A percentile compares a stretch with the other conserved stretches of the same genome.
Conservation (phyloP, 2,797 vertebrate species). For the Triplophysa yarkandensis region DNA sequence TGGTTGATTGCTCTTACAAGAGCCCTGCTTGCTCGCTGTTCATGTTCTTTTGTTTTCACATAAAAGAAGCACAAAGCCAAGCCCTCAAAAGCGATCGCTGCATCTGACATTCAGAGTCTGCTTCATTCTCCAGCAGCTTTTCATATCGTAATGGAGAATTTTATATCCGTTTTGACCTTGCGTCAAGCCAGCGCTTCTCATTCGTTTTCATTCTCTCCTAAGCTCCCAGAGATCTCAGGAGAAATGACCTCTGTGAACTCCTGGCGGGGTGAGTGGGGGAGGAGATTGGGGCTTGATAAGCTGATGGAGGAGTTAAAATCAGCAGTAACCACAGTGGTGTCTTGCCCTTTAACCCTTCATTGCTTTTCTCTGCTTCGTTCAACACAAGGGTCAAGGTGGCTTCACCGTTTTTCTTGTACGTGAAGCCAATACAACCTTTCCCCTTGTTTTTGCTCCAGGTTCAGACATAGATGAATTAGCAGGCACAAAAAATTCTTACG, state of each 20-base stretch:
- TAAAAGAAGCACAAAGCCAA: slow-evolving; percentile 30
- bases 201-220: slow-evolving; percentile 50
- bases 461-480: slow-evolving; percentile 23
- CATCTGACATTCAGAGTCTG: slow-evolving; percentile 26
- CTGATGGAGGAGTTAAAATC: slow-evolving; percentile 39
- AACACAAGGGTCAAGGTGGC: slow-evolving; percentile 48
- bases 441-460: background rate
- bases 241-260: slow-evolving; percentile 51
- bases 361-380: slow-evolving; percentile 47
- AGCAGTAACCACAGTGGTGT: slow-evolving; percentile 31
- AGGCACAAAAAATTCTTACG: slow-evolving; percentile 25
- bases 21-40: slow-evolving; percentile 3
- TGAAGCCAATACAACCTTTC: slow-evolving; percentile 9
- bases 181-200: slow-evolving; percentile 43
- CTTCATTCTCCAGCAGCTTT: slow-evolving; percentile 48
- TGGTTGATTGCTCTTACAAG: slow-evolving; percentile 22
- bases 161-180: slow-evolving; percentile 54
- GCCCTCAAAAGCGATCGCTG: background rate
- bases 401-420: slow-evolving; percentile 9
- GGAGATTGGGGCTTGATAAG: slow-evolving; percentile 38
- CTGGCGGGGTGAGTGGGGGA: slow-evolving; percentile 19
- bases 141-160: slow-evolving; percentile 55
- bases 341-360: slow-evolving; percentile 37
- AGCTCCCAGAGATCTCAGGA: slow-evolving; percentile 35
- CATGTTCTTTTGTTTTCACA: slow-evolving; percentile 27